phyloP scores from a whole-genome alignment of 37 sponge, comb jelly and placozoan genomes.

The Hexactinellida sp. region DNA sequence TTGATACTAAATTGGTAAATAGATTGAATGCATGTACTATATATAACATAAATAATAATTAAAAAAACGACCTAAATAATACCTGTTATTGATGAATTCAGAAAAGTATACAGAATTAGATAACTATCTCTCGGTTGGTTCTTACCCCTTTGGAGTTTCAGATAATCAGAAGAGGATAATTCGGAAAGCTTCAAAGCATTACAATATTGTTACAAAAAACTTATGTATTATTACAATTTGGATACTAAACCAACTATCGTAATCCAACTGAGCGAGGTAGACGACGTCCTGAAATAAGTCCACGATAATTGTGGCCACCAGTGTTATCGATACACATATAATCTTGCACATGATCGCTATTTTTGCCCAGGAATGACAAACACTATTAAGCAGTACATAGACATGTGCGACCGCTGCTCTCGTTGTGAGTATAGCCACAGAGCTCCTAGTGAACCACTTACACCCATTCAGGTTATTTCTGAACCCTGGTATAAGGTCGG shows the following conservation, averaged over 20 bases:
- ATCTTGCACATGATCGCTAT: neutral
- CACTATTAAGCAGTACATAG: neutral
- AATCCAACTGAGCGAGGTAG: neutral
- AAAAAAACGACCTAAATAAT: neutral
- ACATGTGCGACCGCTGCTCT: neutral
- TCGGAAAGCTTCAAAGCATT: neutral
- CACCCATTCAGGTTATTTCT: neutral
- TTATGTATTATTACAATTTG: neutral
- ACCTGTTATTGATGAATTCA: neutral
- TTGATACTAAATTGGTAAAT: no score
- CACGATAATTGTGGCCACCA: neutral
- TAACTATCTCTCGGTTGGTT: neutral
- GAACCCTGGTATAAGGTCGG: neutral
- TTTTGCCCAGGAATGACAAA: neutral
- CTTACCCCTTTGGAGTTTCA: neutral
- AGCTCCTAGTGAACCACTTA: neutral
- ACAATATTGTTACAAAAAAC: neutral
- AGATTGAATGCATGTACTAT: no score
- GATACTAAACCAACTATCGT: neutral
- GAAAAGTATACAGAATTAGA: neutral
- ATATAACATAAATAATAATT: no score
- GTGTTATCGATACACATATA: neutral
- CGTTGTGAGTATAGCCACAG: neutral
- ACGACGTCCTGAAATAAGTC: neutral
- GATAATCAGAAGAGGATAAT: neutral